Conservation (phyloP, 2,113 vertebrate species). For the Rana temporaria region DNA sequence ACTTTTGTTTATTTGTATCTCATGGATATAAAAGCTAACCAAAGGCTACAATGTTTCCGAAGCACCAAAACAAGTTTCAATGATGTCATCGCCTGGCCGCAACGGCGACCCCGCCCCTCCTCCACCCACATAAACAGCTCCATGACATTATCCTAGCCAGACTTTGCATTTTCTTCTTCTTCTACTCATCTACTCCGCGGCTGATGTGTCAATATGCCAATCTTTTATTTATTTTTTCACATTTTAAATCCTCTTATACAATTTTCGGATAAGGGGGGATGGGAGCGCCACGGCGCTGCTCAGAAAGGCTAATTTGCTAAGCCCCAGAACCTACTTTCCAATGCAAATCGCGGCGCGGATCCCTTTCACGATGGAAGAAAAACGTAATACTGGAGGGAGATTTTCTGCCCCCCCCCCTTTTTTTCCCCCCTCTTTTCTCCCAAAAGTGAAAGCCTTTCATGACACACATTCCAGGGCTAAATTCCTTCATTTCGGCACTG, state of each 20-base stretch:
- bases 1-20: too few relatives aligned
- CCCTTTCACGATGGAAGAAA: constrained; percentile 37
- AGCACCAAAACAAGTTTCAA: too few relatives aligned
- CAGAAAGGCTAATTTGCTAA: constrained; percentile 26
- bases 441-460: constrained; percentile 36
- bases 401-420: constrained; percentile 2
- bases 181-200: constrained; percentile 15
- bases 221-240: background rate
- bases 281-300: background rate
- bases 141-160: constrained; percentile 7
- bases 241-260: constrained; percentile 24
- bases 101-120: background rate
- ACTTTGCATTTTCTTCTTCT: background rate
- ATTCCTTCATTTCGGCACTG: constrained; percentile 52
- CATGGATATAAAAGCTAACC: too few relatives aligned
- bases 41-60: too few relatives aligned
- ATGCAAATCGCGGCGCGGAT: constrained; percentile 37
- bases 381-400: background rate
- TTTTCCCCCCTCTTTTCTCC: background rate
- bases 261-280: background rate
- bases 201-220: constrained; percentile 3
- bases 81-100: too few relatives aligned
- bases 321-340: constrained; percentile 42
- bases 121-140: background rate
- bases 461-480: constrained; percentile 37